Percentiles rank a stretch among this genome's conserved stretches.
Conservation (phyloP, 2,888 invertebrate species). For the Charanyca ferruginea region DNA sequence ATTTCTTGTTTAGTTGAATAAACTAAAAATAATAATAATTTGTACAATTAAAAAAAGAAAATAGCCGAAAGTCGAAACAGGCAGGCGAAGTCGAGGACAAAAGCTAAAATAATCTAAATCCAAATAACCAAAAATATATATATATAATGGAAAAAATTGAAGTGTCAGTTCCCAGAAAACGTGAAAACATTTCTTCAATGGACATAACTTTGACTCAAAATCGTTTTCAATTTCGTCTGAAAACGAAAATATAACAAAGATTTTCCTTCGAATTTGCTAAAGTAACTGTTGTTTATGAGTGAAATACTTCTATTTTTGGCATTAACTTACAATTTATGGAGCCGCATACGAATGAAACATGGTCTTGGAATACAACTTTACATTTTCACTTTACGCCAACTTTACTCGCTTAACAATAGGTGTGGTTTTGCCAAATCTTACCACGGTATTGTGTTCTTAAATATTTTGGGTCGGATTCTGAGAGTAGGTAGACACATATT, state of each 20-base stretch:
- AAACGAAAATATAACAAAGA: slow-evolving; percentile 5
- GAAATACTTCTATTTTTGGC: slow-evolving; percentile 15
- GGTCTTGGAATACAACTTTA: slow-evolving; percentile 2
- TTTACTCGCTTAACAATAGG: background rate
- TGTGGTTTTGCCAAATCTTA: slow-evolving; percentile 1
- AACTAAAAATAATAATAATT: too few species aligned
- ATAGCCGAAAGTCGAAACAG: too few species aligned
- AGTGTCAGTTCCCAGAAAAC: background rate
- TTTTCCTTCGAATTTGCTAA: background rate
- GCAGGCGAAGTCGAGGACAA: too few species aligned
- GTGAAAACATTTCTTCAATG: background rate
- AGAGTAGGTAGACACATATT: slow-evolving; percentile 30
- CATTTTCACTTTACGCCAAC: background rate
- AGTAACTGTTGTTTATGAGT: slow-evolving; percentile 7
- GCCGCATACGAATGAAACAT: slow-evolving; percentile 19
- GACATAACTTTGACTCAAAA: background rate
- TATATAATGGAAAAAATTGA: background rate
- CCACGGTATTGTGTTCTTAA: background rate
- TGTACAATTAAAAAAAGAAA: too few species aligned
- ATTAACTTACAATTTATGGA: slow-evolving; percentile 23
- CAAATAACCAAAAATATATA: background rate
- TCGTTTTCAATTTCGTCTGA: background rate
- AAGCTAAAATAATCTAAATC: background rate
- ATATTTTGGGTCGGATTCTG: background rate
- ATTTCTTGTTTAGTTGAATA: too few species aligned